Conservation (phyloP, 92 coral and sea anemone species). For the Muricea muricata region DNA sequence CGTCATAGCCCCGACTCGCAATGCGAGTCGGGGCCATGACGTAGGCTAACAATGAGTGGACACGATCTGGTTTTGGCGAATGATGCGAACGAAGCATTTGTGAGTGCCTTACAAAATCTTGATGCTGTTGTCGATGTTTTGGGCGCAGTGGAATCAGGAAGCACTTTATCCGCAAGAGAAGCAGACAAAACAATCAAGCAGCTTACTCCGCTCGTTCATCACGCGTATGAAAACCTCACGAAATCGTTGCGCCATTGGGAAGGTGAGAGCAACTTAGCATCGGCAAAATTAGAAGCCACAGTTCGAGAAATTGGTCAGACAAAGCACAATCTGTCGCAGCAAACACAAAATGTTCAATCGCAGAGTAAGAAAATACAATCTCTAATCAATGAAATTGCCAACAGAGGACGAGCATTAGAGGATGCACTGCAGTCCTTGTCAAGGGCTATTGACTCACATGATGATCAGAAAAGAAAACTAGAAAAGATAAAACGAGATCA, state of each 20-base stretch:
- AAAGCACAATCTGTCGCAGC: not conserved
- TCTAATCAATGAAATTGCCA: conserved; percentile 3
- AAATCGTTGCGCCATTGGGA: not conserved
- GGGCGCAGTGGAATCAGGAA: not conserved
- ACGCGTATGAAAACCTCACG: conserved; percentile 15
- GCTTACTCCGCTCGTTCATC: conserved; percentile 9
- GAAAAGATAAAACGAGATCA: conserved; percentile 3
- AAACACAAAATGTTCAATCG: not conserved
- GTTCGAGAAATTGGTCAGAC: not conserved
- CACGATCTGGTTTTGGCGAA: too few species aligned
- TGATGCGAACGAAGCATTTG: too few species aligned
- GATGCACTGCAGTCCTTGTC: not conserved
- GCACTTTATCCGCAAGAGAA: too few species aligned
- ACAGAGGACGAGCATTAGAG: not conserved
- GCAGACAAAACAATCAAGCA: not conserved
- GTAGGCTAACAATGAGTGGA: too few species aligned
- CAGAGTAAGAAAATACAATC: not conserved
- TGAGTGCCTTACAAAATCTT: conserved; percentile 1
- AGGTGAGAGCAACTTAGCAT: not conserved
- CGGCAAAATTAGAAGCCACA: not conserved
- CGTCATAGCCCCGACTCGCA: too few species aligned
- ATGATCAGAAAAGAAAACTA: not conserved
- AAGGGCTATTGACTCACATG: not conserved
- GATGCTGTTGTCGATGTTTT: conserved; percentile 15
- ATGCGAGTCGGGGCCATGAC: too few species aligned